Base-by-base conservation (phyloP, 2,888 invertebrate genomes). In the Apocheima hispidaria region DNA sequence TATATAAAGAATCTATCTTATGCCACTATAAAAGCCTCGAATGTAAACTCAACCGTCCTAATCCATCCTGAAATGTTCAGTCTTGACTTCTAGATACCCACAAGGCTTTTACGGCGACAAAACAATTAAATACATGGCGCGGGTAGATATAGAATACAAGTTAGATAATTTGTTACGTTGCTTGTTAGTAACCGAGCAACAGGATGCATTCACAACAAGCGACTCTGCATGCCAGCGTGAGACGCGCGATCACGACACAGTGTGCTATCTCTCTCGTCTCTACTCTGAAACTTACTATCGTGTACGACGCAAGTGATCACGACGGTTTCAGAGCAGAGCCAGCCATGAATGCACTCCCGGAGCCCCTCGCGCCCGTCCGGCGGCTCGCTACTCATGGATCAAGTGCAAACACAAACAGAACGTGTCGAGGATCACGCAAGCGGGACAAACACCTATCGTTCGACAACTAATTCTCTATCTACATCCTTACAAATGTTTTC, bases 401-500 rank as follows among this genome's bases (percentile, higher is more conserved):
- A 26, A n/a, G 60, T 55, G 60, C 60, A 57, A 36, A 58, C 56
- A 66, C 67, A 55, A 60, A 69, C 68, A 69, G 68, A 60, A 56
- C 57, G 62, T 64, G 60, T 48, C 53, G 50, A 57, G 40, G 61
- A 69, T 70, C 68, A 74, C 68, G 69, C 62, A 74, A 77, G 75
- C 77, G 69, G 71, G 73, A 74, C 74, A 73, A 72, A 75, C 76
- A 73, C 66, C 66, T 46, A 61, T 56, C 52, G 30, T 52, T 54
- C 55, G 66, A 68, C 59, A 66, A 66, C 72, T 71, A 75, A 69
- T 68, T 63, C 60, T 60, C 61, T 62, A 66, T 63, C 60, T 61
- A 68, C 65, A 55, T 67, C 68, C 70, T 66, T 63, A 68, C 74
- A 72, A 72, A 74, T 68, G 72, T 70, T 69, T 70, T 69, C 65